Conservation (phyloP, 1,140 invertebrate species). For the Ceratosolen solmsi region DNA sequence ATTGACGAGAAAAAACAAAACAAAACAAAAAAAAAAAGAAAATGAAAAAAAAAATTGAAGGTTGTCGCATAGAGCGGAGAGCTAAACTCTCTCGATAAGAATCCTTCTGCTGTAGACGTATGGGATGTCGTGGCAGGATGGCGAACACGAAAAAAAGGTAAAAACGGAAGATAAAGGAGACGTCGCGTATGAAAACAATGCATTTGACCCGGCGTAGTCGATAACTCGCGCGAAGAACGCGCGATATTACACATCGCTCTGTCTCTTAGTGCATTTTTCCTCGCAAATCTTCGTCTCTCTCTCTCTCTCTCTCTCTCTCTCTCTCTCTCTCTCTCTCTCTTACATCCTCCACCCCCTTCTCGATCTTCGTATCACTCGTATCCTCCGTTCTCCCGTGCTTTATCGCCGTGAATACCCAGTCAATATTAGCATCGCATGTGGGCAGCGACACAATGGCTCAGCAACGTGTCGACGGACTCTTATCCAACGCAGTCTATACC, state of each 20-base stretch:
- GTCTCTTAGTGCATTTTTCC: background rate
- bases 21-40: background rate
- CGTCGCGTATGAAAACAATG: constrained; percentile 24
- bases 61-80: background rate
- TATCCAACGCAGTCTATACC: background rate
- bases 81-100: constrained; percentile 14
- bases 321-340: no score
- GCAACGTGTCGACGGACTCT: background rate
- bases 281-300: background rate
- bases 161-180: constrained; percentile 24
- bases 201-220: background rate
- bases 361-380: background rate
- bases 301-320: background rate
- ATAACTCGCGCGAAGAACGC: background rate
- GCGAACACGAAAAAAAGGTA: background rate
- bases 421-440: constrained; percentile 43
- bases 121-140: background rate
- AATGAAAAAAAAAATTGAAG: background rate
- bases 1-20: no score
- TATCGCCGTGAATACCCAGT: constrained; percentile 9
- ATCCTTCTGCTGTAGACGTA: background rate
- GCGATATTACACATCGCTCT: constrained; percentile 5
- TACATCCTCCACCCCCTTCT: background rate
- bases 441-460: constrained; percentile 27
- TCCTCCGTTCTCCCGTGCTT: background rate